Percentiles rank a stretch among this genome's conserved stretches.
phyloP scores from a whole-genome alignment of 2,797 vertebrate species.

The Sciaenops ocellatus region DNA sequence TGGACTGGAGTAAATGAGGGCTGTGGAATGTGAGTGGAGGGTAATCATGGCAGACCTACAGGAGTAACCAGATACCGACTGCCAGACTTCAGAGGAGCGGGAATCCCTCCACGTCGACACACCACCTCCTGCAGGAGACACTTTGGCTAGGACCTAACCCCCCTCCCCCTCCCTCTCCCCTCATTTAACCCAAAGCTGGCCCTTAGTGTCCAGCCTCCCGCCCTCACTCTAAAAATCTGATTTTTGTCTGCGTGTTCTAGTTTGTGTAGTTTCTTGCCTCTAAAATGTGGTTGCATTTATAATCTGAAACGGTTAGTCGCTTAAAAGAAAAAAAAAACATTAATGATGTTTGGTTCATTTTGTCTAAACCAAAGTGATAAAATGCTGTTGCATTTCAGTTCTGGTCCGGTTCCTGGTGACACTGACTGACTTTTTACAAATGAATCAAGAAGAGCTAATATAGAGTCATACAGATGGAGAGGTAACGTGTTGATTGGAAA shows the following conservation, averaged over 20 bases:
- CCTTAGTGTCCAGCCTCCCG: constrained; percentile 24
- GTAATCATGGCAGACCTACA: constrained; percentile 80
- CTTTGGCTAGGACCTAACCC: constrained; percentile 66
- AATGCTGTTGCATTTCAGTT: no score
- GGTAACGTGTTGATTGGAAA: no score
- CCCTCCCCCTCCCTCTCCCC: constrained; percentile 3
- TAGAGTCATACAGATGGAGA: no score
- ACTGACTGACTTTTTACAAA: no score
- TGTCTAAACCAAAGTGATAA: no score
- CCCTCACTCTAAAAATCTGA: constrained; percentile 8
- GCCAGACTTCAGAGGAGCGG: constrained; percentile 80
- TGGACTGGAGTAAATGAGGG: constrained; percentile 83
- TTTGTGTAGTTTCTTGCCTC: constrained; percentile 1
- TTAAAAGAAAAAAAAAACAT: not conserved
- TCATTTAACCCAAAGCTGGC: constrained; percentile 50
- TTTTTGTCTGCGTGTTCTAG: constrained; percentile 8
- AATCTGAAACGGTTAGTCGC: not conserved
- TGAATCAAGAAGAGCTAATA: no score
- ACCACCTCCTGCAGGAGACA: constrained; percentile 74
- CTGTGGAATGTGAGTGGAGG: constrained; percentile 80
- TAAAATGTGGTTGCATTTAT: not conserved
- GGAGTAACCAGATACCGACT: constrained; percentile 78
- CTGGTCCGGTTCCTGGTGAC: no score
- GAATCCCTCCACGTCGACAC: constrained; percentile 73
- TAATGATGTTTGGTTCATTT: no score